A percentile compares a stretch with the other conserved stretches of the same genome.
Evolutionary conservation across 2,888 invertebrate species (phyloP).

Genomic region (Cacoxenus indagator): DNA sequence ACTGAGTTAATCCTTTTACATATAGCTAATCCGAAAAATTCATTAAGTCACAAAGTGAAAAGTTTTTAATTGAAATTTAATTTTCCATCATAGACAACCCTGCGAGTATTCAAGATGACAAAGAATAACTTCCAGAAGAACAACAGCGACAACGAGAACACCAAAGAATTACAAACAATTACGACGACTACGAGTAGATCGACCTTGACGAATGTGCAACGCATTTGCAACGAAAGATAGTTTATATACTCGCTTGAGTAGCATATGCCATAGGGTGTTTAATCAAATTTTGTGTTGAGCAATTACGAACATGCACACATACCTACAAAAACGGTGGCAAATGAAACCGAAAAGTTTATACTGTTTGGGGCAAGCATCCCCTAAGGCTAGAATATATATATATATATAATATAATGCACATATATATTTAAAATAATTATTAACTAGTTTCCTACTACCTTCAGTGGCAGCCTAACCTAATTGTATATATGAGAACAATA

Average conservation of each 20-base stretch:
- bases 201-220: slow-evolving; percentile 19
- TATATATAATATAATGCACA: too few species aligned
- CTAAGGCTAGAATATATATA: not conserved
- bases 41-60: slow-evolving; percentile 34
- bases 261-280: slow-evolving; percentile 38
- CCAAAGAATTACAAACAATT: not conserved
- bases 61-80: slow-evolving; percentile 25
- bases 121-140: not conserved
- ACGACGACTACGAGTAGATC: not conserved
- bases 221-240: slow-evolving; percentile 6
- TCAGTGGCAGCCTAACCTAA: too few species aligned
- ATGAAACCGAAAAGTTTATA: slow-evolving; percentile 1
- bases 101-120: not conserved
- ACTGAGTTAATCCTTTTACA: not conserved
- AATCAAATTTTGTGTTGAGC: slow-evolving; percentile 49
- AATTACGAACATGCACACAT: slow-evolving; percentile 27
- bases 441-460: too few species aligned
- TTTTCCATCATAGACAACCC: slow-evolving; percentile 11
- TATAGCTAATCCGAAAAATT: slow-evolving; percentile 25
- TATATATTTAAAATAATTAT: too few species aligned
- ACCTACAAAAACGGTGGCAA: not conserved
- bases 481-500: too few species aligned
- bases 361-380: not conserved
- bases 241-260: slow-evolving; percentile 20
- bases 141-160: not conserved